phyloP scores from a whole-genome alignment of 2,888 invertebrate genomes.

The Anaspis maculata region DNA sequence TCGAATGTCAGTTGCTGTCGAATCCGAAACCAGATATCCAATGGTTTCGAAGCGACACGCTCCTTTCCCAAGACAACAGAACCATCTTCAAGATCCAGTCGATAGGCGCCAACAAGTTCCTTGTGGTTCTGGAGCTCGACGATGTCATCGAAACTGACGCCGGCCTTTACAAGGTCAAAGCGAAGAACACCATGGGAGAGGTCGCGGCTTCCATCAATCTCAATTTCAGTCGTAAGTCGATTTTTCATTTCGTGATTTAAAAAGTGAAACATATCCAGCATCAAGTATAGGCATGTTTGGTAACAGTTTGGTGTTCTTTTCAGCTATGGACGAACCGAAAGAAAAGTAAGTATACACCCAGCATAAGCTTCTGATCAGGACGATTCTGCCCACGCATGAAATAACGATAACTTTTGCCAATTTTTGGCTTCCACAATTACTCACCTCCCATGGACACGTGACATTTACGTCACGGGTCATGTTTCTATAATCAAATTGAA shows the following conservation, averaged over 20 bases:
- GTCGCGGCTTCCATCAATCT: slow-evolving; percentile 94
- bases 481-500: no score
- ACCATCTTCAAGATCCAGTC: slow-evolving; percentile 85
- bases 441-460: slow-evolving; percentile 25
- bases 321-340: slow-evolving; percentile 92
- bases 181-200: slow-evolving; percentile 95
- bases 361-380: slow-evolving; percentile 5
- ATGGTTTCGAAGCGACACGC: slow-evolving; percentile 86
- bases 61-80: slow-evolving; percentile 73
- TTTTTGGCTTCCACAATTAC: slow-evolving; percentile 28
- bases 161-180: slow-evolving; percentile 94
- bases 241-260: no score
- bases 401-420: slow-evolving; percentile 25
- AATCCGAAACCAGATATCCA: slow-evolving; percentile 84
- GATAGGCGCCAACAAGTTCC: slow-evolving; percentile 75
- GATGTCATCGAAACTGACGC: slow-evolving; percentile 94
- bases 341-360: slow-evolving; percentile 72
- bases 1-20: slow-evolving; percentile 85
- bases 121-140: slow-evolving; percentile 87
- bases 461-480: slow-evolving; percentile 32
- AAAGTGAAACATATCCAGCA: not conserved
- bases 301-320: no score
- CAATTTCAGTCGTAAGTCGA: slow-evolving; percentile 96
- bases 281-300: slow-evolving; percentile 7
- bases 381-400: slow-evolving; percentile 18